phyloP scores from a whole-genome alignment of 2,888 invertebrate genomes.

The Philaethria dido region DNA sequence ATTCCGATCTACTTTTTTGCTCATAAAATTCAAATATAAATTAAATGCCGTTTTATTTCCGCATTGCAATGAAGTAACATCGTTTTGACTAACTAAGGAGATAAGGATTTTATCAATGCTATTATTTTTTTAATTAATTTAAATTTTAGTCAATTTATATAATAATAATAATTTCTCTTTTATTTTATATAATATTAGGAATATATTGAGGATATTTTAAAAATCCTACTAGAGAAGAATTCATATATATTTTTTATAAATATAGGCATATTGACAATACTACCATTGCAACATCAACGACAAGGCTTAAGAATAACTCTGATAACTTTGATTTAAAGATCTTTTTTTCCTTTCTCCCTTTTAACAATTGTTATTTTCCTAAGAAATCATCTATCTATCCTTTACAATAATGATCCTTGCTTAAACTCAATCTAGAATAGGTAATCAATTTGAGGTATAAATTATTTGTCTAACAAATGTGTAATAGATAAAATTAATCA shows the following conservation, averaged over 20 bases:
- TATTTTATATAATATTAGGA: no score
- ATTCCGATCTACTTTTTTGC: background rate
- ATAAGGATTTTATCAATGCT: background rate
- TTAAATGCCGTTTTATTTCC: background rate
- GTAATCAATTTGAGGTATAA: no score
- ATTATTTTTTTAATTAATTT: no score
- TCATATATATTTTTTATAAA: background rate
- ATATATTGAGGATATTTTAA: background rate
- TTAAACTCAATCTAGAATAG: no score
- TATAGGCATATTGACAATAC: no score
- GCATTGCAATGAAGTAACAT: background rate
- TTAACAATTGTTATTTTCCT: background rate
- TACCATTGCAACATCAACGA: no score
- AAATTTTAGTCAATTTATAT: no score
- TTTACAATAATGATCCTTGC: no score
- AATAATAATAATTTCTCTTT: no score
- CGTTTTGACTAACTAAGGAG: background rate
- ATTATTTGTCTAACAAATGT: no score
- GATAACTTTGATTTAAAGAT: no score
- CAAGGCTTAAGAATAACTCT: no score
- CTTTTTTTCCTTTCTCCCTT: background rate
- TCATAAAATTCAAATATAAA: background rate
- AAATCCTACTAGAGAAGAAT: background rate
- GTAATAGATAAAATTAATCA: background rate
- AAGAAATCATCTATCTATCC: background rate